Conservation (phyloP, 2,113 vertebrate genomes). For the Paramormyrops kingsleyae region DNA sequence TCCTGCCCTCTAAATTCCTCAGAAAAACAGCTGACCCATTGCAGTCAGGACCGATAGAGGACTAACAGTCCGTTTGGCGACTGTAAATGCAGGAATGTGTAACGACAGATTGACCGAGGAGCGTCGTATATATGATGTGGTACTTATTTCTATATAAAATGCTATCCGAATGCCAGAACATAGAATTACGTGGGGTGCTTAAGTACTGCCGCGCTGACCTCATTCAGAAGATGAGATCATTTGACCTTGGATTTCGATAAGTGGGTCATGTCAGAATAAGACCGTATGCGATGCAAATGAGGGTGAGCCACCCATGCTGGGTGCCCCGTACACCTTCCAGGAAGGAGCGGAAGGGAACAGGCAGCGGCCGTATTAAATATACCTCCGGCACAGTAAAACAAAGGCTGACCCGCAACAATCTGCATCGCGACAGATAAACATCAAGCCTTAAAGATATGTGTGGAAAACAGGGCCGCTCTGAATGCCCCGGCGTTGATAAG, state of each 20-base stretch:
- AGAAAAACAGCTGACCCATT: background rate
- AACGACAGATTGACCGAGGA: background rate
- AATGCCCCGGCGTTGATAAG: slow-evolving; percentile 47
- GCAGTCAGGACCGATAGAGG: background rate
- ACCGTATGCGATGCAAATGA: slow-evolving; percentile 52
- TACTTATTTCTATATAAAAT: background rate
- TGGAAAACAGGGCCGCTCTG: slow-evolving; percentile 46
- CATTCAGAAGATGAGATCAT: slow-evolving; percentile 4
- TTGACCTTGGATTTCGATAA: slow-evolving; percentile 47
- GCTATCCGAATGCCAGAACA: background rate
- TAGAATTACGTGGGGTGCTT: background rate
- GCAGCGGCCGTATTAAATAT: slow-evolving; percentile 47
- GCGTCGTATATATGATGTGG: background rate
- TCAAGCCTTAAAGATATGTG: slow-evolving; percentile 57
- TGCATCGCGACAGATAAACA: slow-evolving; percentile 56
- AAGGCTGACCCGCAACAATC: slow-evolving; percentile 47
- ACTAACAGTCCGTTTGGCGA: background rate
- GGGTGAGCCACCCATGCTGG: slow-evolving; percentile 43
- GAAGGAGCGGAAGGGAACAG: slow-evolving; percentile 41
- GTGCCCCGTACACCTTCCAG: slow-evolving; percentile 48
- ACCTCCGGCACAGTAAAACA: slow-evolving; percentile 44
- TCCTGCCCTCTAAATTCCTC: background rate
- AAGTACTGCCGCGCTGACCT: background rate
- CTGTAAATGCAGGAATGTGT: background rate
- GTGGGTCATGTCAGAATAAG: slow-evolving; percentile 56